Percentiles rank a stretch among this genome's conserved stretches.
phyloP scores from a whole-genome alignment of 2,888 invertebrate species.

The Allygus modestus region DNA sequence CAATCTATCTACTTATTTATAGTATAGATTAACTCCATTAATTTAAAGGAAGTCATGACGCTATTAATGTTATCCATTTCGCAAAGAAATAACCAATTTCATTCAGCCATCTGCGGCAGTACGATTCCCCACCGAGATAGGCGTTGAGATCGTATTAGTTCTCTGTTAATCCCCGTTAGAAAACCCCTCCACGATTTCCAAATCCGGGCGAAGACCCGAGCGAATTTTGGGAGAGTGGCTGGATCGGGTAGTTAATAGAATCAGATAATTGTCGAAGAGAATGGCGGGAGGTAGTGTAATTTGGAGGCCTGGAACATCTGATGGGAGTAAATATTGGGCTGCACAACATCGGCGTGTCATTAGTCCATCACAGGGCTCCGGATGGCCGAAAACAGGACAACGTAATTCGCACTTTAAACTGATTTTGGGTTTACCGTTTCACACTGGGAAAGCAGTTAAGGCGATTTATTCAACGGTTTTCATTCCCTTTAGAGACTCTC shows the following conservation, averaged over 20 bases:
- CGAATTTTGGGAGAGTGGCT: neutral
- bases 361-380: slow-evolving; percentile 9
- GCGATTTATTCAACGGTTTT: no score
- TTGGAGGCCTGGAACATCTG: neutral
- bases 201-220: slow-evolving; percentile 45
- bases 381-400: neutral
- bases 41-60: neutral
- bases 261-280: slow-evolving; percentile 34
- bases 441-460: no score
- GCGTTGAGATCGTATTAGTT: slow-evolving; percentile 3
- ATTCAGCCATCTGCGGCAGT: slow-evolving; percentile 2
- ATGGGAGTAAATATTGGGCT: neutral
- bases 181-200: slow-evolving; percentile 44
- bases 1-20: neutral
- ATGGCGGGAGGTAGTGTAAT: neutral
- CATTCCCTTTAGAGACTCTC: no score
- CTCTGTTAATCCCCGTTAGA: slow-evolving; percentile 1
- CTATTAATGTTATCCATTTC: slow-evolving; percentile 7
- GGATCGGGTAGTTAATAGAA: slow-evolving; percentile 27
- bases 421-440: neutral
- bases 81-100: slow-evolving; percentile 12
- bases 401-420: neutral
- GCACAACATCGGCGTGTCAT: neutral
- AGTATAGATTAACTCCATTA: neutral
- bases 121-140: slow-evolving; percentile 17